Evolutionary conservation across 2,797 vertebrate species (phyloP).

Genomic region (Ceryle rudis): DNA sequence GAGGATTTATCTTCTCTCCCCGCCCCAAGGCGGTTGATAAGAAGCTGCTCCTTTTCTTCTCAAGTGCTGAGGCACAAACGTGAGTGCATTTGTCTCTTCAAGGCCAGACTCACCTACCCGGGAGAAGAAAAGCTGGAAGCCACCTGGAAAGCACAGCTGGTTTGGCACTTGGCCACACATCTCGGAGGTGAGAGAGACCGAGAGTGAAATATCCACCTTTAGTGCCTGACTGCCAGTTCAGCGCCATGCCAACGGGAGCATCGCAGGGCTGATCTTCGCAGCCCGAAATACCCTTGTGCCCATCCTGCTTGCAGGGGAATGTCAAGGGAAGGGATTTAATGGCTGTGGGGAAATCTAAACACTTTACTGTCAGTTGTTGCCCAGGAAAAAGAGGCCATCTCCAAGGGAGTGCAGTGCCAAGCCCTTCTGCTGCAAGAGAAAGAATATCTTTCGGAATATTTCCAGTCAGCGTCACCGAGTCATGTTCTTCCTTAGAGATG

Average conservation of each 20-base stretch:
- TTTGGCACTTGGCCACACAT: constrained; percentile 32
- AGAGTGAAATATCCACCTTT: background rate
- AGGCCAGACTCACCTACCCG: constrained; percentile 32
- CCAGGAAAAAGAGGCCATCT: constrained; percentile 27
- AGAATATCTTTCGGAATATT: background rate
- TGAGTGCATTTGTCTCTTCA: background rate
- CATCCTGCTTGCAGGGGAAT: background rate
- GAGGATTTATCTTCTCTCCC: background rate
- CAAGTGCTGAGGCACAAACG: background rate
- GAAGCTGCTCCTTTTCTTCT: background rate
- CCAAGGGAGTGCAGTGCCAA: constrained; percentile 15
- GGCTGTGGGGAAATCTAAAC: background rate
- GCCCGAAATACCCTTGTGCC: background rate
- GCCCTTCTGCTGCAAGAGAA: constrained; percentile 32
- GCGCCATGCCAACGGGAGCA: rapidly evolving
- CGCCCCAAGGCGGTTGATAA: background rate
- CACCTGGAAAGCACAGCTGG: constrained; percentile 38
- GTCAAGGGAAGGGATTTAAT: background rate
- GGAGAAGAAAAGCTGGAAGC: constrained; percentile 36
- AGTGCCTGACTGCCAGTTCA: background rate
- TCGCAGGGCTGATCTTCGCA: rapidly evolving
- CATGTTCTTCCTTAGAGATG: constrained; percentile 13
- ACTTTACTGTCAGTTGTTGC: constrained; percentile 1
- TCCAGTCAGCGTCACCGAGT: background rate
- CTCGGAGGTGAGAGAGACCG: constrained; percentile 2